phyloP scores from a whole-genome alignment of 2,113 vertebrate species.

The Petrocephalus zakoni region DNA sequence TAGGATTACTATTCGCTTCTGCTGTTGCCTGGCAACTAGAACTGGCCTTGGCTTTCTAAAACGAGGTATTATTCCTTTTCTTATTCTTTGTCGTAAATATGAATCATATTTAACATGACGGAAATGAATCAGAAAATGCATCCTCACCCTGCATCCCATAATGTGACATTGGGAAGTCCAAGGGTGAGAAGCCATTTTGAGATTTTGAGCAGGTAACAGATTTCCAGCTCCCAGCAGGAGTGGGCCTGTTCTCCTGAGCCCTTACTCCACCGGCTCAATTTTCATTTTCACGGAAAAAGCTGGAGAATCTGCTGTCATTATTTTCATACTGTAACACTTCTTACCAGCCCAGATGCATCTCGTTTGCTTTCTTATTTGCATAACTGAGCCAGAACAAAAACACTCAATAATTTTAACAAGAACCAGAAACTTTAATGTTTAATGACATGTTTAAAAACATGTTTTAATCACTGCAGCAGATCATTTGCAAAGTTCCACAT shows the following conservation, averaged over 20 bases:
- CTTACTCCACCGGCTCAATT: not conserved
- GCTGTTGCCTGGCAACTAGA: slow-evolving; percentile 17
- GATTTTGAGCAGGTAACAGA: not conserved
- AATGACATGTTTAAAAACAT: not conserved
- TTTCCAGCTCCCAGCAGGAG: not conserved
- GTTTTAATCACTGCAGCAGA: not conserved
- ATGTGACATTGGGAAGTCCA: not conserved
- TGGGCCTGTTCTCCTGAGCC: not conserved
- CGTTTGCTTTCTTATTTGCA: not conserved
- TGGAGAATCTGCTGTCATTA: not conserved
- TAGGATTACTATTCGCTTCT: slow-evolving; percentile 9
- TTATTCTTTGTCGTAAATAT: slow-evolving; percentile 3
- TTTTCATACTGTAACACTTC: not conserved
- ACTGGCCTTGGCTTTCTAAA: slow-evolving; percentile 11
- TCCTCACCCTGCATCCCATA: not conserved
- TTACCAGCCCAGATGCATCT: not conserved
- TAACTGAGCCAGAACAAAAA: not conserved
- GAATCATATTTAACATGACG: slow-evolving; percentile 15
- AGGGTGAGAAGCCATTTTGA: not conserved
- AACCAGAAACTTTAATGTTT: not conserved
- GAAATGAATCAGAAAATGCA: slow-evolving; percentile 2
- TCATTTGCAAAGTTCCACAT: not conserved
- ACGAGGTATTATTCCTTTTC: not conserved
- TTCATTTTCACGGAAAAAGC: not conserved
- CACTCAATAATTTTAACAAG: slow-evolving; percentile 1